Base-by-base conservation (phyloP, 2,888 invertebrate genomes). In the Lingula anatina region DNA sequence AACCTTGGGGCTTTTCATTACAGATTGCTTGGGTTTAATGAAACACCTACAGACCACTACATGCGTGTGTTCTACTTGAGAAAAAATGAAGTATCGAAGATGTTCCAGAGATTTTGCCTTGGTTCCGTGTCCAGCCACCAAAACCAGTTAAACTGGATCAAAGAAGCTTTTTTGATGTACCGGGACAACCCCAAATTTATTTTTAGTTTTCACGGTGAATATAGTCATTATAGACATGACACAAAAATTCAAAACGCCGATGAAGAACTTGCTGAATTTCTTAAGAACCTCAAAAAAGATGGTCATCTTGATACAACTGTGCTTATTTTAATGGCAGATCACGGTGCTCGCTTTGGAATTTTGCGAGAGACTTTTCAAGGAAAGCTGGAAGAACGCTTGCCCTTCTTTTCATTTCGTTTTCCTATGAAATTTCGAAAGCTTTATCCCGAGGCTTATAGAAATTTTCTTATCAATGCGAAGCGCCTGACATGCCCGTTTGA, bases 321-420 rank as follows among this genome's bases (percentile, higher is more conserved):
- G 55, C 76, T 93, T 0, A 83, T 93, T 48, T 69, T 92, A 5
- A 90, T 93, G 89, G 88, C 90, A 2, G 93, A 93, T 78, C 93
- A 93, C 73, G 93, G 93, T 0, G 49, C 47, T 36, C 62, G 90
- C 69, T 91, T 88, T 75, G 85, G 88, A 0, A 82, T 84, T 49
- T 84, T 90, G 12, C 83, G 93, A 0, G 84, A 87, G 62, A 91
- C 90, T 0, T 79, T 89, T 5, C 91, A 92, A 73, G 93, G 92
- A 0, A 90, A 90, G 72, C 83, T 88, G 50, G 92, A 93, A 64
- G 92, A 93, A 69, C 82, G 92, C 1, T 0, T 84, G 38, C 93
- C 93, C 0, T 86, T 90, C 60, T 88, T 92, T 73, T 85, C 86
- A 0, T 83, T 91, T 45, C 77, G 83, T 0, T 82, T 90, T 60